These are phyloP conservation scores for Hydrolagus colliei DNA, from an alignment of 2,797 vertebrate genomes.

Conservation along the genomic window DNA sequence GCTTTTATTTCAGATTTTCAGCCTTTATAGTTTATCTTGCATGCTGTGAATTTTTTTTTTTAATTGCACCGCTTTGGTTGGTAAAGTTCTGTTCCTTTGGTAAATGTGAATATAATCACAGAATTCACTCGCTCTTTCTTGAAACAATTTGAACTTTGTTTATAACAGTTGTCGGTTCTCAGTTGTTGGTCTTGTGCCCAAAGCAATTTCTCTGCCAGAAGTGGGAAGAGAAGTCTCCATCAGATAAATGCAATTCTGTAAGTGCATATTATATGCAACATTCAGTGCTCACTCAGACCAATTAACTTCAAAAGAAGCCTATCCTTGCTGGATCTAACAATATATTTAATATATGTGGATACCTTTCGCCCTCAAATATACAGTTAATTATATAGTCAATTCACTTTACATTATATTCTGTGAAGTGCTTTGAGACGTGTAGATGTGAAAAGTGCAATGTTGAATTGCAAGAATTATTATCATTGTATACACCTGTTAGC, in stretches of 20 bases:
- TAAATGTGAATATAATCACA: neutral
- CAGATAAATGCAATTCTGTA: neutral
- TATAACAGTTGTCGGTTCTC: slow-evolving; percentile 9
- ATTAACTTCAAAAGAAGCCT: neutral
- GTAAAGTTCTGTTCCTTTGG: neutral
- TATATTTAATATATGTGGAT: too few relatives aligned
- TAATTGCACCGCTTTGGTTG: neutral
- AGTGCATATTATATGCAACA: neutral
- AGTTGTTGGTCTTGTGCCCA: neutral
- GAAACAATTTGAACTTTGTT: slow-evolving; percentile 4
- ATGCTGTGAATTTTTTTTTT: too few relatives aligned
- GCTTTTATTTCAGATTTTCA: too few relatives aligned
- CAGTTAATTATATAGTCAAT: too few relatives aligned
- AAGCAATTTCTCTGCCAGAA: neutral
- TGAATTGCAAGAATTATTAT: neutral
- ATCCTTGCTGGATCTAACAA: too few relatives aligned
- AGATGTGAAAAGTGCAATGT: too few relatives aligned
- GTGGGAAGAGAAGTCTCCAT: too few relatives aligned
- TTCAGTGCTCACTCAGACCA: neutral
- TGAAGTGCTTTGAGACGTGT: too few relatives aligned
- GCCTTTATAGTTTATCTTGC: too few relatives aligned
- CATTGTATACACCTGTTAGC: neutral
- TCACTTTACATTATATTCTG: too few relatives aligned
- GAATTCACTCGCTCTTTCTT: neutral
- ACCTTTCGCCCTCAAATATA: too few relatives aligned